phyloP scores from a whole-genome alignment of 2,113 vertebrate genomes.

The Podiceps cristatus region DNA sequence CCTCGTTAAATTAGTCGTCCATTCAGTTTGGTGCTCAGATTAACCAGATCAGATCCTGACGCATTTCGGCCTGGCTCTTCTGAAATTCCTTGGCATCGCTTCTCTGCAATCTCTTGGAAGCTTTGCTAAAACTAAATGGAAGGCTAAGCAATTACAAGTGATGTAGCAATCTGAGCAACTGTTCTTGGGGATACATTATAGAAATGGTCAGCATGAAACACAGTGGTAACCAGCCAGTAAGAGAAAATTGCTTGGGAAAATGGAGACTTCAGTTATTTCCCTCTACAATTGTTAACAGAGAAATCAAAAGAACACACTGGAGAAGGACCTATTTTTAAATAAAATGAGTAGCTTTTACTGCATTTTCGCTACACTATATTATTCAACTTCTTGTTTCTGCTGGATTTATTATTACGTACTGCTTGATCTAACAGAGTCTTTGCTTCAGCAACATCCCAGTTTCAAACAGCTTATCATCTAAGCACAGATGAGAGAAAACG shows the following conservation, averaged over 20 bases:
- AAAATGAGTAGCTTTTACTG: neutral
- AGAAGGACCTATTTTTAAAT: neutral
- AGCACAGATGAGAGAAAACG: neutral
- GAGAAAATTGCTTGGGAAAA: neutral
- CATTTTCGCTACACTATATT: neutral
- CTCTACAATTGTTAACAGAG: neutral
- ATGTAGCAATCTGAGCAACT: neutral
- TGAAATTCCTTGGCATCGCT: neutral
- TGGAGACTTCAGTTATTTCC: neutral
- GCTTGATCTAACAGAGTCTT: neutral
- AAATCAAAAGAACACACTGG: neutral
- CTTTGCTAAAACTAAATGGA: neutral
- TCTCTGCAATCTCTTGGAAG: neutral
- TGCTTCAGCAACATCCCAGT: neutral
- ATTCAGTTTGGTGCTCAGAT: slow-evolving; percentile 16
- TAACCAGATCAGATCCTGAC: neutral
- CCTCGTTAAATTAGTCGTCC: slow-evolving; percentile 15
- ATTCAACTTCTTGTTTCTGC: neutral
- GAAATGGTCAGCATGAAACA: neutral
- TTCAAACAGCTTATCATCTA: neutral
- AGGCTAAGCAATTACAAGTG: slow-evolving; percentile 14
- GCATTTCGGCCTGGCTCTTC: neutral
- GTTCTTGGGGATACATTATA: neutral
- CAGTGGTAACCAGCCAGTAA: neutral
- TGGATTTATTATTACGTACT: neutral